phyloP scores from a whole-genome alignment of 2,888 invertebrate genomes.

The Dolomedes plantarius region DNA sequence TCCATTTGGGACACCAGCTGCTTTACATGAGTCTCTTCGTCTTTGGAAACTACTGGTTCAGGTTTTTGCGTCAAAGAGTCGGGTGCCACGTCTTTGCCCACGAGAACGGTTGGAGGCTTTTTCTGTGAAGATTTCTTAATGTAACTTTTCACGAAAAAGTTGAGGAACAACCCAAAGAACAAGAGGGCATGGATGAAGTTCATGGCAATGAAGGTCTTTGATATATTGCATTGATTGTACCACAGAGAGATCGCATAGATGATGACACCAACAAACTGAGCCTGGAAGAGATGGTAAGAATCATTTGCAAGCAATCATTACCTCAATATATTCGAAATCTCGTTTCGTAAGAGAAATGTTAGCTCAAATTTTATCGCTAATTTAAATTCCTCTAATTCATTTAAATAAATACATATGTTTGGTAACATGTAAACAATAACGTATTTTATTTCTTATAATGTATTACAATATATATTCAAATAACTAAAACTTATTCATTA shows the following conservation, averaged over 20 bases:
- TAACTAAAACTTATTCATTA: too few relatives aligned
- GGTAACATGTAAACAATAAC: too few relatives aligned
- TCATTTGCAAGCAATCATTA: too few relatives aligned
- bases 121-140: background rate
- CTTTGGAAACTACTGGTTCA: background rate
- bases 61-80: background rate
- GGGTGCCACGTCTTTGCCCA: background rate
- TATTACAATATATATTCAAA: too few relatives aligned
- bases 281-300: slow-evolving; percentile 18
- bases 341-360: too few relatives aligned
- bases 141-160: slow-evolving; percentile 58
- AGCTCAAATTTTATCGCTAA: too few relatives aligned
- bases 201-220: slow-evolving; percentile 41
- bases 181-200: slow-evolving; percentile 55
- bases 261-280: slow-evolving; percentile 44
- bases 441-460: too few relatives aligned
- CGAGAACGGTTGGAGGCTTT: slow-evolving; percentile 4
- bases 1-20: background rate
- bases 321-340: too few relatives aligned
- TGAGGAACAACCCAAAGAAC: slow-evolving; percentile 51
- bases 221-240: slow-evolving; percentile 35
- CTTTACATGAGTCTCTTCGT: background rate
- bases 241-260: slow-evolving; percentile 35
- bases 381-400: too few relatives aligned
- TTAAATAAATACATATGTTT: too few relatives aligned